Base-by-base conservation (phyloP, 2,113 vertebrate species). In the Pollimyrus isidori region DNA sequence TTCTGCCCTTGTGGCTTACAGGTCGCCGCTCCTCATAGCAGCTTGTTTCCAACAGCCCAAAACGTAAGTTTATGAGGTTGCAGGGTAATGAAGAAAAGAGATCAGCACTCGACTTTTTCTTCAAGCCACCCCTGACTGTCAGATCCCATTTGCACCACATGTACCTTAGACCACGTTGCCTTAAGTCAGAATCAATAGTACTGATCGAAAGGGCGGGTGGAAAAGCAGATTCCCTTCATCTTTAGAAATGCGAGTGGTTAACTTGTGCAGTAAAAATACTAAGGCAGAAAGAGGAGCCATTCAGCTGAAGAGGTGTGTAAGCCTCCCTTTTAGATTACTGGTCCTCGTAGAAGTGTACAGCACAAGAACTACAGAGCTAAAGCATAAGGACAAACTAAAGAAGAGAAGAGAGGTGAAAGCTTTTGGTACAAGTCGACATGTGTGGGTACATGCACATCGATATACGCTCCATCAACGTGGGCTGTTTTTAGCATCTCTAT, bases 171-270 rank as follows among this genome's bases (percentile, higher is more conserved):
- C 50, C 0, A 1, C 21, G 13, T 45, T 45, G 85, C 85, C 85
- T 86, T 86, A 86, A 86, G 85, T 86, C 49, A 86, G 35, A 86
- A 86, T 86, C 85, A 86, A 86, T 86, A 86, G 13, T 39, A 53
- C 52, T 53, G 85, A 86, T 52, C 30, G 48, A 30, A 53, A 86
- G 26, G 26, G 49, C 23, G n/a, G 39, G 85, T 35, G 85, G n/a
- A 52, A 7, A 53, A 52, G 49, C 49, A 86, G 53, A 52, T 52
- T 86, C 85, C 42, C 82, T 85, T 80, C 35, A 80, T 80, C 73
- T 80, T 85, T 85, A 49, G 46, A 85, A 46, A 85, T 26, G 19
- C 45, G 39, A 45, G 80, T 2, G 39, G 35, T 48, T 46, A 45
- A 86, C 23, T 30, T 86, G 85, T 50, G 26, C n/a, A 30, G 49